Conservation (phyloP, 2,113 vertebrate species). For the Laticauda colubrina region DNA sequence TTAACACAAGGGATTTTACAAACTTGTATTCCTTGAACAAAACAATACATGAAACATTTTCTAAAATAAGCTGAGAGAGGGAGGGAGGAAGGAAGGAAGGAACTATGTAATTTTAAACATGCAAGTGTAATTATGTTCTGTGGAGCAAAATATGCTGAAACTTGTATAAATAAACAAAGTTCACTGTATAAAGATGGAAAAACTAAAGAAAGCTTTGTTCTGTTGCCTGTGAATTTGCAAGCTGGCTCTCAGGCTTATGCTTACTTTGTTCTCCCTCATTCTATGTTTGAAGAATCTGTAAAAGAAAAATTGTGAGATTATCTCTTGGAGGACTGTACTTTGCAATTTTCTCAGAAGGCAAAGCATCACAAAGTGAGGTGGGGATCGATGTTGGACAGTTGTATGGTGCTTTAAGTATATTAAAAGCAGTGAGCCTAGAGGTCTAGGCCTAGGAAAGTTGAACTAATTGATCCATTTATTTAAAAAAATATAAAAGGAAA, state of each 20-base stretch:
- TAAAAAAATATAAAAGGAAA: neutral
- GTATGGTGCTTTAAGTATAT: neutral
- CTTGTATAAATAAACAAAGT: neutral
- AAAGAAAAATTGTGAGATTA: neutral
- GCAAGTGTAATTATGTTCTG: neutral
- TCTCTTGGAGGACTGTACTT: slow-evolving; percentile 7
- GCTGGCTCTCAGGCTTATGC: neutral
- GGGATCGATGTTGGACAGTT: neutral
- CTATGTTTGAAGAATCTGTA: slow-evolving; percentile 36
- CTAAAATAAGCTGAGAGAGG: slow-evolving; percentile 18
- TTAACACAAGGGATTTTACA: slow-evolving; percentile 47
- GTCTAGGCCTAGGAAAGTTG: neutral
- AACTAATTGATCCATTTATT: neutral
- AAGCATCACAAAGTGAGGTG: neutral
- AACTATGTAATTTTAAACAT: neutral
- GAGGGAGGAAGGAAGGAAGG: neutral
- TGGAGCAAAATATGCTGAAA: neutral
- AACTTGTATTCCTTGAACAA: slow-evolving; percentile 28
- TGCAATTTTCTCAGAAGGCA: slow-evolving; percentile 7
- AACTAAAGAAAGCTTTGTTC: rapidly evolving
- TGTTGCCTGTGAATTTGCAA: neutral
- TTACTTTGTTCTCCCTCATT: neutral
- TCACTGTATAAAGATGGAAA: neutral
- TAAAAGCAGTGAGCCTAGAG: neutral
- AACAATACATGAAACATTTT: slow-evolving; percentile 48